phyloP scores from a whole-genome alignment of 2,797 vertebrate genomes.

The Pangasius larnaudii region DNA sequence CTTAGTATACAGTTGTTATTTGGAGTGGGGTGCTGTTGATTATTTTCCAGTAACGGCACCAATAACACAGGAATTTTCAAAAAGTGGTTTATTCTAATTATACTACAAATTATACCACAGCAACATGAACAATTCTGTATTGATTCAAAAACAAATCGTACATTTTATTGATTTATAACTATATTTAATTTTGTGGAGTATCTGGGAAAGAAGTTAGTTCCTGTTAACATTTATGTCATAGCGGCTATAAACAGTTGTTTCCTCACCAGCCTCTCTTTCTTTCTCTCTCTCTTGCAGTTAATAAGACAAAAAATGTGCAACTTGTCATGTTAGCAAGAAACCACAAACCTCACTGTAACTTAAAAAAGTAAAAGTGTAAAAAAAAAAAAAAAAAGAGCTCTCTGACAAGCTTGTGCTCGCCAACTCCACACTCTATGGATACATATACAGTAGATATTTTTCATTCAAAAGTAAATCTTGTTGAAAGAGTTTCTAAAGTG shows the following conservation, averaged over 20 bases:
- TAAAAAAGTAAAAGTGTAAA: background rate
- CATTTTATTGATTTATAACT: background rate
- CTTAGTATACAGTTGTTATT: background rate
- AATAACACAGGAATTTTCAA: background rate
- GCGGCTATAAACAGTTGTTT: background rate
- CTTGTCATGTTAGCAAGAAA: background rate
- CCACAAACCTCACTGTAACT: background rate
- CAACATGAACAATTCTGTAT: background rate
- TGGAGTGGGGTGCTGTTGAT: background rate
- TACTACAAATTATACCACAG: background rate
- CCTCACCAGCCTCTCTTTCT: background rate
- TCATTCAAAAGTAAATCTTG: background rate
- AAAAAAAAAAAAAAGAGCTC: background rate
- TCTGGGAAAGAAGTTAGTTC: background rate
- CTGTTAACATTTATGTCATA: background rate
- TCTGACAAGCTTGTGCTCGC: background rate
- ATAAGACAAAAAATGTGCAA: background rate
- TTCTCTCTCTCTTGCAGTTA: background rate
- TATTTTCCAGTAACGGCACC: background rate
- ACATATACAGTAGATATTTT: background rate
- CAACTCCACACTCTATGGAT: background rate
- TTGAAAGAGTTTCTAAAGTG: background rate
- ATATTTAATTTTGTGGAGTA: background rate
- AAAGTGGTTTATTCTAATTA: background rate
- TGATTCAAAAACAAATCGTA: background rate